Conservation (phyloP, 2,888 invertebrate genomes). For the Salpingus planirostris region DNA sequence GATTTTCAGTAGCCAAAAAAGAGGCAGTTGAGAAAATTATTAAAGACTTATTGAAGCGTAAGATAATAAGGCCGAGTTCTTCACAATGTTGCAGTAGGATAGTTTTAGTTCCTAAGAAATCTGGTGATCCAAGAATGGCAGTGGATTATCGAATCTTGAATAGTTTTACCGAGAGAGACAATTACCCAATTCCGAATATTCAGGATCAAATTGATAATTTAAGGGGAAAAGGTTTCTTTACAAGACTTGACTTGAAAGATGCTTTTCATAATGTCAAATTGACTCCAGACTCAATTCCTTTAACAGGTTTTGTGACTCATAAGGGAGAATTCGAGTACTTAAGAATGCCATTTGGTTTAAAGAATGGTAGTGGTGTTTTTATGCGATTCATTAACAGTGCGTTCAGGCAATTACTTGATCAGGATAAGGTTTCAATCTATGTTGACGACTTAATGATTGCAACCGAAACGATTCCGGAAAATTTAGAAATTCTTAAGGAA, state of each 20-base stretch:
- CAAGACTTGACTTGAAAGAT: slow-evolving; percentile 3
- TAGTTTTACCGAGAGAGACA: slow-evolving; percentile 3
- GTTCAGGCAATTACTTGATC: slow-evolving; percentile 1
- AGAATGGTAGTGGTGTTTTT: neutral
- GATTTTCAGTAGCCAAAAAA: too few species aligned
- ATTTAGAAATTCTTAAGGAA: slow-evolving; percentile 1
- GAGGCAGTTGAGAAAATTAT: too few species aligned
- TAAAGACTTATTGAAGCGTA: too few species aligned
- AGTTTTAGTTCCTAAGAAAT: slow-evolving; percentile 6
- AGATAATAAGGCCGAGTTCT: too few species aligned
- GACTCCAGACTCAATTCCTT: neutral
- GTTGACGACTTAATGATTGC: slow-evolving; percentile 6
- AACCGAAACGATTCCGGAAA: neutral
- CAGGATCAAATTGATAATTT: slow-evolving; percentile 4
- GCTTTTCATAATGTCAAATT: slow-evolving; percentile 4
- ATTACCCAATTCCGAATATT: slow-evolving; percentile 4
- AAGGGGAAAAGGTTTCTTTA: slow-evolving; percentile 4
- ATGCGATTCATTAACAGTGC: slow-evolving; percentile 2
- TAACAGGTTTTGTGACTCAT: slow-evolving; percentile 5
- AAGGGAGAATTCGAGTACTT: slow-evolving; percentile 3
- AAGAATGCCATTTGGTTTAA: slow-evolving; percentile 4
- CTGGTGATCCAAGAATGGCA: neutral
- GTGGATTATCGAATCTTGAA: slow-evolving; percentile 3
- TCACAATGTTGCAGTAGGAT: slow-evolving; percentile 4
- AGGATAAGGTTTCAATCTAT: slow-evolving; percentile 3